Evolutionary conservation across 2,797 vertebrate genomes (phyloP).

Genomic region (Protonibea diacanthus): DNA sequence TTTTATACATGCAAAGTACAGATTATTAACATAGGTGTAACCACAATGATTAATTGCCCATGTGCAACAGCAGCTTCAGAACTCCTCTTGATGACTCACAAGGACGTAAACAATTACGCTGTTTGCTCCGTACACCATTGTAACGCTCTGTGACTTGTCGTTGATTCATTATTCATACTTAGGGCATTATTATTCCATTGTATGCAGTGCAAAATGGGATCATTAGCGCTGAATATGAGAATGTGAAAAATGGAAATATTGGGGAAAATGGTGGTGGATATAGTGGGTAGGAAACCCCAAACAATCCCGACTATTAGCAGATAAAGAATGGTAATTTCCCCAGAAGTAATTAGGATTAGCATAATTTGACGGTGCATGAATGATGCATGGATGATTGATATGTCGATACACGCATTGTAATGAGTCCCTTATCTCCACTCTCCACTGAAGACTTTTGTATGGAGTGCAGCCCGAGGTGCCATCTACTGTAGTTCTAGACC

Average conservation of each 20-base stretch:
- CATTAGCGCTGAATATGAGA: slow-evolving; percentile 81
- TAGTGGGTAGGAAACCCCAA: slow-evolving; percentile 74
- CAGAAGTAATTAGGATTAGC: slow-evolving; percentile 85
- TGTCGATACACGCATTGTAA: slow-evolving; percentile 75
- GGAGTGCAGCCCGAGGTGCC: slow-evolving; percentile 57
- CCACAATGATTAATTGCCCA: slow-evolving; percentile 69
- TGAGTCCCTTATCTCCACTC: slow-evolving; percentile 79
- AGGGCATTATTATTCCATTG: slow-evolving; percentile 82
- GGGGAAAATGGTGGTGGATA: slow-evolving; percentile 59
- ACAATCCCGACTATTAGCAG: slow-evolving; percentile 82
- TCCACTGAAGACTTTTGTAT: slow-evolving; percentile 67
- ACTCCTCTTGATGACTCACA: slow-evolving; percentile 68
- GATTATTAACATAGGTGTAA: slow-evolving; percentile 72
- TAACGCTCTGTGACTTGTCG: slow-evolving; percentile 68
- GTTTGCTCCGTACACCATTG: slow-evolving; percentile 57
- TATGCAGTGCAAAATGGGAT: slow-evolving; percentile 79
- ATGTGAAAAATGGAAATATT: slow-evolving; percentile 82
- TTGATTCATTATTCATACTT: slow-evolving; percentile 83
- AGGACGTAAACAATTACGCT: slow-evolving; percentile 76
- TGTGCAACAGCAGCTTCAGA: slow-evolving; percentile 57
- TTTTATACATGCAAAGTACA: slow-evolving; percentile 71
- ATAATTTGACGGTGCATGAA: slow-evolving; percentile 83
- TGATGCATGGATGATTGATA: slow-evolving; percentile 83
- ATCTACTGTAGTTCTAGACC: slow-evolving; percentile 49
- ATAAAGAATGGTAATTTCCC: slow-evolving; percentile 84